Base-by-base conservation (phyloP, 2,888 invertebrate genomes). In the Carcina quercana region DNA sequence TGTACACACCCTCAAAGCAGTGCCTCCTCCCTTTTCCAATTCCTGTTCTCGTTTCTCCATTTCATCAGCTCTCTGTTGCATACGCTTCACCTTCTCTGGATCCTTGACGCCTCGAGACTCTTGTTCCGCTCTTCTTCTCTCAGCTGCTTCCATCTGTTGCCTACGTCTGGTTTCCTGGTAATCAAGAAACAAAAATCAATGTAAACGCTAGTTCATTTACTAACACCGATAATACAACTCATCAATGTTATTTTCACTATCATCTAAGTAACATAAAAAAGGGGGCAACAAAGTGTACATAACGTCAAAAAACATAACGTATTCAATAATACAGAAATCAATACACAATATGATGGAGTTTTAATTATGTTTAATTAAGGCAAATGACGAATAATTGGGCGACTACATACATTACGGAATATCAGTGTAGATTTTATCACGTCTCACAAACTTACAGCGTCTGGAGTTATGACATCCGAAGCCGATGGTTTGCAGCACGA, bases 141-240 rank as follows among this genome's bases (percentile, higher is more conserved):
- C 91, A 0, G 91, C 91, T 1, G 91, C 91, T 47, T 90, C 90
- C 4, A 86, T 76, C 48, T 88, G 88, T 52, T 89, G 88, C 11
- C 82, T 83, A 15, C 91, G 82, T 29, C 90, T 85, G 5, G 86
- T 87, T 59, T 90, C 90, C 90, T 91, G 40, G 6, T 40, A 12
- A 8, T n/a, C n/a, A n/a, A n/a, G n/a, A n/a, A n/a, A n/a, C n/a
- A n/a, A n/a, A n/a, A n/a, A n/a, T n/a, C n/a, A n/a, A n/a, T n/a
- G n/a, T n/a, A n/a, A n/a, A n/a, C n/a, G n/a, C n/a, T n/a, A n/a
- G n/a, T n/a, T n/a, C n/a, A n/a, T n/a, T n/a, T n/a, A n/a, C n/a
- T n/a, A n/a, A n/a, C n/a, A n/a, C n/a, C n/a, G n/a, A n/a, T n/a
- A n/a, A n/a, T n/a, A n/a, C n/a, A n/a, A n/a, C n/a, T n/a, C n/a